Percentiles rank a stretch among this genome's conserved stretches.
Evolutionary conservation across 2,888 invertebrate genomes (phyloP).

Genomic region (Phorcus lineatus): DNA sequence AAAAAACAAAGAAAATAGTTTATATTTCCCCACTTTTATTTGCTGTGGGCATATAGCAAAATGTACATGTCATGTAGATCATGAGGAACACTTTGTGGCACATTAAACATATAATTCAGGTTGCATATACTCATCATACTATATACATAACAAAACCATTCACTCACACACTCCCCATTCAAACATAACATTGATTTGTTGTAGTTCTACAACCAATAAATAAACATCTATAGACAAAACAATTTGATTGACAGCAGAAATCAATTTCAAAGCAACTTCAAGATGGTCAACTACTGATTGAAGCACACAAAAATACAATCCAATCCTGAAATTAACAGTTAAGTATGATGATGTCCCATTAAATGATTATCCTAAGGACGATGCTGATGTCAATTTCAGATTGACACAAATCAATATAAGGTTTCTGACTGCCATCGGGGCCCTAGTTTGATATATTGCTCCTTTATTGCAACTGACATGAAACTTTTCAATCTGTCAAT

Average conservation of each 20-base stretch:
- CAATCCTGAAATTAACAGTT: no score
- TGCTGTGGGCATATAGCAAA: background rate
- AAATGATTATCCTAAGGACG: no score
- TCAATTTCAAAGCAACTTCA: no score
- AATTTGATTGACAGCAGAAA: background rate
- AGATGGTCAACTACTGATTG: no score
- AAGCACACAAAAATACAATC: no score
- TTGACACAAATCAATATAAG: background rate
- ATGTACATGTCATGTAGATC: constrained; percentile 10
- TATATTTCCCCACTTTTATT: constrained; percentile 9
- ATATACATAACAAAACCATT: background rate
- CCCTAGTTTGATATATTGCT: background rate
- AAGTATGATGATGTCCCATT: no score
- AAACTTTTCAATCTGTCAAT: no score
- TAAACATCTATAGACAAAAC: constrained; percentile 7
- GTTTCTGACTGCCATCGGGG: background rate
- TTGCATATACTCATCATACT: background rate
- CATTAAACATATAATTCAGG: background rate
- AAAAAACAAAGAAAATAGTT: background rate
- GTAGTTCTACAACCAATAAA: constrained; percentile 4
- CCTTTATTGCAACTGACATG: background rate
- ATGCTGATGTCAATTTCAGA: background rate
- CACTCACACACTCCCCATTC: background rate
- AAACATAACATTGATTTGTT: background rate
- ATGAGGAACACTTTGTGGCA: background rate